These are phyloP conservation scores for Nasonia oneida DNA, from an alignment of 2,888 invertebrate genomes.

Conservation along the genomic window DNA sequence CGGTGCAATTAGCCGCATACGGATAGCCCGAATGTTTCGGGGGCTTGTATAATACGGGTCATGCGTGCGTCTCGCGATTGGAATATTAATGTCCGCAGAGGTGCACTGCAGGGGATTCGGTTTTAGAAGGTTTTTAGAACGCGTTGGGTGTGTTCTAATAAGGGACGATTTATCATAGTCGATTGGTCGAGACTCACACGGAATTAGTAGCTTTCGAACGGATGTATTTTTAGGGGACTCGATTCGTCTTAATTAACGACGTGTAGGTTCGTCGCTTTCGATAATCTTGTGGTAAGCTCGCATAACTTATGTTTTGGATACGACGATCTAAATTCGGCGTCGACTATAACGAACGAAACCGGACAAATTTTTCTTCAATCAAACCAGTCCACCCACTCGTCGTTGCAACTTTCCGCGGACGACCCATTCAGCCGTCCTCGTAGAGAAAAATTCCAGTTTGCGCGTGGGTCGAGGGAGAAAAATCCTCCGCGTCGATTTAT, in stretches of 20 bases:
- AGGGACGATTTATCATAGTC: background rate
- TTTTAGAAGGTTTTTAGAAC: background rate
- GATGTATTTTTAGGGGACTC: background rate
- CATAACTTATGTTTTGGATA: too few species aligned
- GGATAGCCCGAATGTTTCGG: background rate
- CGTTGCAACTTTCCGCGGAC: background rate
- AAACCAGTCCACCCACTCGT: background rate
- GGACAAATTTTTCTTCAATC: constrained; percentile 20
- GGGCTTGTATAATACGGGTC: background rate
- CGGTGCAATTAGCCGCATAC: constrained; percentile 37
- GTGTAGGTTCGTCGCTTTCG: background rate
- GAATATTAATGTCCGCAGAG: background rate
- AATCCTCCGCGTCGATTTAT: constrained; percentile 21
- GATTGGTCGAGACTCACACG: background rate
- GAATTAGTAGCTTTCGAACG: background rate
- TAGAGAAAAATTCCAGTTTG: background rate
- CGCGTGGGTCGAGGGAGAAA: constrained; percentile 27
- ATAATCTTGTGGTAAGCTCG: too few species aligned
- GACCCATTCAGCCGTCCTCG: background rate
- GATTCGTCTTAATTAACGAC: background rate
- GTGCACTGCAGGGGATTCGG: background rate
- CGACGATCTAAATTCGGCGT: too few species aligned
- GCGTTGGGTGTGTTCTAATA: background rate
- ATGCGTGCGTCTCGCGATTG: background rate
- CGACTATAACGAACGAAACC: background rate